These are phyloP conservation scores for Sebastes hubbsi DNA, from an alignment of 2,797 vertebrate species.

Conservation along the genomic window DNA sequence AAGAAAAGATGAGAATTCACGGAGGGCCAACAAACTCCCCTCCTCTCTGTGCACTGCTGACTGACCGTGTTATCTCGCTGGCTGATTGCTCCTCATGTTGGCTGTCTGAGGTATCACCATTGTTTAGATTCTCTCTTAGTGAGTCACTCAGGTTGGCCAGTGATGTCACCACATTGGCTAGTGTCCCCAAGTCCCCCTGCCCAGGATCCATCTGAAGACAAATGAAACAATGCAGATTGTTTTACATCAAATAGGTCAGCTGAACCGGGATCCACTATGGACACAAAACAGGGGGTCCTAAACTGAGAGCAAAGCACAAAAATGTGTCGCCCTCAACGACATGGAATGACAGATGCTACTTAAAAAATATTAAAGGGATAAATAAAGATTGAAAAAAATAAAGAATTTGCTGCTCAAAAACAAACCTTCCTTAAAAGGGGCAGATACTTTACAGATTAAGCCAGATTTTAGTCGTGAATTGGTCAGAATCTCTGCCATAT, in stretches of 20 bases:
- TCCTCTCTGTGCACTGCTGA: background rate
- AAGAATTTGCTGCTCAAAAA: background rate
- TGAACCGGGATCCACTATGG: background rate
- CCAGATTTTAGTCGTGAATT: no score
- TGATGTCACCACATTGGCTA: slow-evolving; percentile 97
- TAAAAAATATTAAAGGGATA: background rate
- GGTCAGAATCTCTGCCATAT: no score
- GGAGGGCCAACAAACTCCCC: background rate
- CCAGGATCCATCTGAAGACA: slow-evolving; percentile 88
- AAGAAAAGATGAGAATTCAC: background rate
- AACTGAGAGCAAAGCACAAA: background rate
- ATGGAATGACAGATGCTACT: background rate
- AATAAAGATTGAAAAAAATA: background rate
- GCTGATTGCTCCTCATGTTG: slow-evolving; percentile 92
- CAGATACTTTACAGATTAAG: background rate
- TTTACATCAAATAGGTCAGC: background rate
- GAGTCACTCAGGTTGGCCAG: slow-evolving; percentile 90
- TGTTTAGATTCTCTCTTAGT: slow-evolving; percentile 88
- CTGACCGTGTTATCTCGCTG: slow-evolving; percentile 96
- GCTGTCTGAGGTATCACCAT: slow-evolving; percentile 89
- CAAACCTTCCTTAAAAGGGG: background rate
- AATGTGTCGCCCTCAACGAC: background rate
- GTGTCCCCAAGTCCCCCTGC: slow-evolving; percentile 93
- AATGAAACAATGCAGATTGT: slow-evolving; percentile 5
- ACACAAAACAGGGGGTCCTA: background rate